Base-by-base conservation (phyloP, 2,888 invertebrate genomes). In the Lingula anatina region DNA sequence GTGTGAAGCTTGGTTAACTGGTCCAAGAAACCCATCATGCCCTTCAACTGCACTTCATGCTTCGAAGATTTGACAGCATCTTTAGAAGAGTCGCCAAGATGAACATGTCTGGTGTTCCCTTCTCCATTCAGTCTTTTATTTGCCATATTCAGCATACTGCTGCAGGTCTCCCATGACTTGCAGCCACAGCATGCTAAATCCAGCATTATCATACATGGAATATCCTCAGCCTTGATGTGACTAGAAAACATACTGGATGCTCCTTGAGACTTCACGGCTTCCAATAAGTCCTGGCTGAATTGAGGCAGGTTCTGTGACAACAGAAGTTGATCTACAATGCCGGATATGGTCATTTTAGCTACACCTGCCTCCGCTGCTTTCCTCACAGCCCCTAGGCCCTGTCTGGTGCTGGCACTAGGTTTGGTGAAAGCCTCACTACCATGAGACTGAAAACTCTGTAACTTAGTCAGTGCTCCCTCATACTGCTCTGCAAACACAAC, bases 131-230 rank as follows among this genome's bases (percentile, higher is more conserved):
- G n/a, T n/a, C n/a, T 47, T 31, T 47, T 38, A 24, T 40, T 44
- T 49, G 68, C 63, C 27, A 64, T 56, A 45, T 68, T 62, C 23
- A 70, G 51, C 49, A 73, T 50, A 50, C 61, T 66, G 51, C 57
- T 64, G 47, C 69, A 67, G 5, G 64, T 55, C 35, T 69, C 65
- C 66, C 68, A 68, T 0, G 62, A 54, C 36, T 52, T 55, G 41
- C 66, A 62, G 21, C 60, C 60, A 23, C 65, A 64, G 46, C 64
- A 66, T 18, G 67, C 52, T n/a, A 73, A 55, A 49, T 73, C 73
- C 28, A 70, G 47, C 26, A 71, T 49, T 15, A 71, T 59, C 55
- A 69, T 65, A n/a, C 59, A 50, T 4, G 59, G 53, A 4, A 65
- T 42, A 36, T 59, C 59, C 20, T 59, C 55, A 9, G 56, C 52